Evolutionary conservation across 2,797 vertebrate species (phyloP), one percentile per base, ranked within the genome.

Genomic region (Acrocephalus scirpaceus): DNA sequence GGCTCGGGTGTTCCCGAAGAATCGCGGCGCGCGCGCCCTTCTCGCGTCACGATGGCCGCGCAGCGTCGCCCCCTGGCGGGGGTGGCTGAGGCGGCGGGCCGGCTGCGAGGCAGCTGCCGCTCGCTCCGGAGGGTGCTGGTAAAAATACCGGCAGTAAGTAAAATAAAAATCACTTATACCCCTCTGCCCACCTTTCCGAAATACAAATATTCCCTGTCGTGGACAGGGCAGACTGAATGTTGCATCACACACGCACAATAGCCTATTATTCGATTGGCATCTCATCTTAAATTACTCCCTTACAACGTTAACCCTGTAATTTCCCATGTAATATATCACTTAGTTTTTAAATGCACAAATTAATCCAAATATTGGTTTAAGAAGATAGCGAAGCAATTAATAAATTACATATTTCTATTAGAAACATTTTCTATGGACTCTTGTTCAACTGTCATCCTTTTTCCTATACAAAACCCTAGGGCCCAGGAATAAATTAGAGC

Each of bases 401-500:
- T 86, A 94, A 95, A 88, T 88, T 81, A 90, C 61, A 92, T 36
- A 91, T 87, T 86, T 80, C 54, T 85, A 83, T 74, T 74, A 92
- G 88, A 94, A 92, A 72, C 5, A 40, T 78, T 89, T 95, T 92
- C 61, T 71, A 27, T 22, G 60, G 90, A 91, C 32, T 94, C 64
- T 56, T 62, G 65, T 72, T 86, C 69, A 85, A 69, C 67, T 32
- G 82, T 48, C 78, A 78, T 92, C 64, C 34, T 73, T 92, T 86
- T 72, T 30, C 74, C 82, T 56, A 67, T 29, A 92, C 86, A 96
- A 93, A 95, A 93, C 83, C 86, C 69, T 54, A 51, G 83, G 65
- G 80, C 91, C 60, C 82, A 86, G 50, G 95, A 97, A 96, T 91
- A 97, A 96, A 92, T 92, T 74, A 94, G 61, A 97, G 86, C 57